These are phyloP conservation scores for Diachasmimorpha longicaudata DNA, from an alignment of 1,140 invertebrate species.

Conservation along the genomic window DNA sequence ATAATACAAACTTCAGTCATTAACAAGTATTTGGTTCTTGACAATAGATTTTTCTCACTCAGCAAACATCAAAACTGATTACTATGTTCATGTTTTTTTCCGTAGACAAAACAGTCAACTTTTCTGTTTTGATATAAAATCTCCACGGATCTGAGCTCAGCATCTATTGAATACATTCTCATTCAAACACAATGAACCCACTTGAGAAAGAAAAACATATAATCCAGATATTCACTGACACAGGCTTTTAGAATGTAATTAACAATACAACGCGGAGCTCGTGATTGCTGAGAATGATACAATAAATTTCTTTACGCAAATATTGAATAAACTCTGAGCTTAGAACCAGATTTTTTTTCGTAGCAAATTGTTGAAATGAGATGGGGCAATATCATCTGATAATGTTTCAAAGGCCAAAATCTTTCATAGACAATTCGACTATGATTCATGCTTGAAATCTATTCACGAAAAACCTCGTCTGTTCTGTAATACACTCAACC, in stretches of 20 bases:
- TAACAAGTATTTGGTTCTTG: slow-evolving; percentile 31
- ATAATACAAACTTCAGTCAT: slow-evolving; percentile 34
- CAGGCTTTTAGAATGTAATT: neutral
- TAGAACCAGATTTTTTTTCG: neutral
- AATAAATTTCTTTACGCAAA: neutral
- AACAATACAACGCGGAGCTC: neutral
- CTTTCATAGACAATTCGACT: neutral
- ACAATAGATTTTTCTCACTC: slow-evolving; percentile 12
- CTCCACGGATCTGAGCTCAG: neutral
- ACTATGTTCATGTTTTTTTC: neutral
- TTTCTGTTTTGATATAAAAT: neutral
- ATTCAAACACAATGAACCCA: neutral
- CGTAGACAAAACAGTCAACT: neutral
- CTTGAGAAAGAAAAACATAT: neutral
- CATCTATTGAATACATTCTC: neutral
- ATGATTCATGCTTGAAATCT: neutral
- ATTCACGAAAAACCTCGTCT: neutral
- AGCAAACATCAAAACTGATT: slow-evolving; percentile 4
- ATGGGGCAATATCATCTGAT: neutral
- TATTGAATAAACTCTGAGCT: neutral
- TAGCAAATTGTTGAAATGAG: neutral
- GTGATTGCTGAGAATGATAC: neutral
- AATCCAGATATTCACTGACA: neutral
- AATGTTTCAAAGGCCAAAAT: neutral
- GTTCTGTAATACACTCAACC: neutral